Percentiles rank a stretch among this genome's conserved stretches.
These are phyloP conservation scores for Anguilla marmorata DNA, from an alignment of 2,797 vertebrate genomes.

Conservation along the genomic window DNA sequence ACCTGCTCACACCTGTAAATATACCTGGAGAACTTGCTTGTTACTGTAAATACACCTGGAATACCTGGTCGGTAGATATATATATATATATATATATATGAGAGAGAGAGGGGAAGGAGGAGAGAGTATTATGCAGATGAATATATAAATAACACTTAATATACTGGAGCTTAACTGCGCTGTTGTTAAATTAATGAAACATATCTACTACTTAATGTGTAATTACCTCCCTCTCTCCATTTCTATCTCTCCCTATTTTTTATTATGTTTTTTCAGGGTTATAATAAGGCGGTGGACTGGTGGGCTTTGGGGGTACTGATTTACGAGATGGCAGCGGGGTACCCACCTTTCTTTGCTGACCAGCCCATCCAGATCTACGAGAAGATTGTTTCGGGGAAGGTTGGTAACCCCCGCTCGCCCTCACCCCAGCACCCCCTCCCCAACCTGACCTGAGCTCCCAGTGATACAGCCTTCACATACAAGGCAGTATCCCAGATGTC, in stretches of 20 bases:
- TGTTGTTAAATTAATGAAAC: slow-evolving; percentile 3
- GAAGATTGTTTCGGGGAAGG: slow-evolving; percentile 93
- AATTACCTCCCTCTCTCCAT: neutral
- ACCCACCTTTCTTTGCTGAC: slow-evolving; percentile 90
- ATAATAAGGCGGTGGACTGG: slow-evolving; percentile 93
- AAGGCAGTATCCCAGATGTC: neutral
- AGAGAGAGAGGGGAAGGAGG: too few species aligned
- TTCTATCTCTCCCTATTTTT: neutral
- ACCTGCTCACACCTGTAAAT: neutral
- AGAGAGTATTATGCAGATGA: neutral
- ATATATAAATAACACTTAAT: neutral
- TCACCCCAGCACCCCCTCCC: too few species aligned
- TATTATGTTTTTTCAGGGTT: slow-evolving; percentile 68
- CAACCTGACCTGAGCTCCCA: too few species aligned
- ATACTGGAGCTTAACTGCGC: neutral
- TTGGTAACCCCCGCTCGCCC: slow-evolving; percentile 49
- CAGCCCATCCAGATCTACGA: slow-evolving; percentile 93
- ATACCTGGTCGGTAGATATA: neutral
- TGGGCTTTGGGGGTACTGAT: slow-evolving; percentile 89
- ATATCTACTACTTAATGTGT: neutral
- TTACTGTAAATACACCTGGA: neutral
- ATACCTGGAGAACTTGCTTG: too few species aligned
- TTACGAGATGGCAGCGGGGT: slow-evolving; percentile 96
- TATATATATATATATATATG: neutral
- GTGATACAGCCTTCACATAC: neutral